These are phyloP conservation scores for Cinclus cinclus DNA, from an alignment of 2,113 vertebrate species.

Conservation along the genomic window DNA sequence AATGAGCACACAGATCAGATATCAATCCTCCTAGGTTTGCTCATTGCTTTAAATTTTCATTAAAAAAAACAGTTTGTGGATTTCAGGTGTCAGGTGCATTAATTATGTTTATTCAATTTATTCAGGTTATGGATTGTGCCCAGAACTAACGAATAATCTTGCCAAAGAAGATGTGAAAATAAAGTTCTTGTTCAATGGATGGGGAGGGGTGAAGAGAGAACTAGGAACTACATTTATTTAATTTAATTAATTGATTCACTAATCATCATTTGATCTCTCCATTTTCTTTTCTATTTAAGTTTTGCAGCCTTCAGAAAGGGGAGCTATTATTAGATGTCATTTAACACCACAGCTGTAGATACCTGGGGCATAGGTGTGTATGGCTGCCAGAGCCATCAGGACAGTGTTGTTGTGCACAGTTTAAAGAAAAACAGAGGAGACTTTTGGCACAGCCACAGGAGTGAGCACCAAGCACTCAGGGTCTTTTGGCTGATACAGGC, in stretches of 20 bases:
- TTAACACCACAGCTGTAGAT: neutral
- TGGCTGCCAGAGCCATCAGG: neutral
- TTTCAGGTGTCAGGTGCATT: neutral
- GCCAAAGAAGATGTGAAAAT: neutral
- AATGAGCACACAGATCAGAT: neutral
- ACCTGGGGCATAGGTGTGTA: neutral
- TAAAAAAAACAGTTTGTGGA: neutral
- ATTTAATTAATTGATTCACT: neutral
- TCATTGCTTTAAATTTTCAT: neutral
- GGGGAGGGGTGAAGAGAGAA: accelerated
- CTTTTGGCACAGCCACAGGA: neutral
- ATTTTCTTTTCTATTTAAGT: neutral
- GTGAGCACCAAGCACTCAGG: accelerated
- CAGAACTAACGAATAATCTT: neutral
- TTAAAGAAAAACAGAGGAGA: neutral
- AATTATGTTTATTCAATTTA: neutral
- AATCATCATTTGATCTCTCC: neutral
- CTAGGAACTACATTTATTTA: neutral
- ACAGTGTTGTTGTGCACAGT: neutral
- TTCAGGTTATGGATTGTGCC: neutral
- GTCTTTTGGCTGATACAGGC: neutral
- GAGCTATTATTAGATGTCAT: neutral
- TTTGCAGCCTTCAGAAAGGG: neutral
- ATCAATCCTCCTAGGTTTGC: neutral
- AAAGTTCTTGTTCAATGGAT: neutral